Conservation (phyloP, 2,888 invertebrate genomes). For the Graphium colonna region DNA sequence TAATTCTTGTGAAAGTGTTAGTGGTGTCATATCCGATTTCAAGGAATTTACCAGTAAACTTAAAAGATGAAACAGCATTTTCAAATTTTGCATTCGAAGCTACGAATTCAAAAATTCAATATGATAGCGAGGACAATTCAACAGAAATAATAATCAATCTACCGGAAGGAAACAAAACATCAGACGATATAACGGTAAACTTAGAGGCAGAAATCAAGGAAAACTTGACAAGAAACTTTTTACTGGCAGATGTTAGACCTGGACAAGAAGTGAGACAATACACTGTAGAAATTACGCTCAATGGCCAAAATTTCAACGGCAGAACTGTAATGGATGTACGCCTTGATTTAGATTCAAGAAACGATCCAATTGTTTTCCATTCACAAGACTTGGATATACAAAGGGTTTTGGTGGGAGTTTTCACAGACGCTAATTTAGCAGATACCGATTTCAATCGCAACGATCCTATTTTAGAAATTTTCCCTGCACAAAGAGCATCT, state of each 20-base stretch:
- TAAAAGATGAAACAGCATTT: neutral
- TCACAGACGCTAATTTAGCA: constrained; percentile 36
- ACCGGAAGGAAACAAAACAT: neutral
- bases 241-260: constrained; percentile 39
- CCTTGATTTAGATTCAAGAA: constrained; percentile 35
- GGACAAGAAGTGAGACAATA: constrained; percentile 44
- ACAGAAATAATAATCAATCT: neutral
- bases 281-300: constrained; percentile 40
- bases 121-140: neutral
- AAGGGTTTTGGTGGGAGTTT: constrained; percentile 41
- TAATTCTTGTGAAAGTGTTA: constrained; percentile 41
- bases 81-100: neutral
- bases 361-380: constrained; percentile 41
- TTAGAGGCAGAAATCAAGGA: constrained; percentile 17
- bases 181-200: neutral
- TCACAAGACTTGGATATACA: constrained; percentile 37
- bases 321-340: constrained; percentile 41
- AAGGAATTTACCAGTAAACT: neutral
- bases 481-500: constrained; percentile 30
- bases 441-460: constrained; percentile 29
- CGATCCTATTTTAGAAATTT: constrained; percentile 41
- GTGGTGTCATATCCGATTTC: constrained; percentile 45
- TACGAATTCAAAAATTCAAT: neutral
- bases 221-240: constrained; percentile 26
- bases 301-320: constrained; percentile 43